Base-by-base conservation (phyloP, 1,140 invertebrate species). In the Drosophila murphyi region DNA sequence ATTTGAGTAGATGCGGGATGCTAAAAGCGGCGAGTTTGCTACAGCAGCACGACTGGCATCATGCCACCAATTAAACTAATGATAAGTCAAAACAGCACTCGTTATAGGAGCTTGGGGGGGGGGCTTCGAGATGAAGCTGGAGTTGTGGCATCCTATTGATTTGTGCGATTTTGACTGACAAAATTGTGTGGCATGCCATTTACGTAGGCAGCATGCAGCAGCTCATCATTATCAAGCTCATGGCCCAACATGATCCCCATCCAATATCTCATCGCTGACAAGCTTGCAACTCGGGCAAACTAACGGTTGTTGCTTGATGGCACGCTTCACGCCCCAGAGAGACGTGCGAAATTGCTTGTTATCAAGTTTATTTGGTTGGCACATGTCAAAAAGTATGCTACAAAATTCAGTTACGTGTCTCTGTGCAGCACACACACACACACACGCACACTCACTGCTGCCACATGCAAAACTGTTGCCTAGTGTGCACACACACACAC, bases 11-110 rank as follows among this genome's bases (percentile, higher is more conserved):
- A 5, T 12, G 60, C 6, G 35, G 7, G 34, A 5, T n/a, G 31
- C 1, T 10, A n/a, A 28, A 6, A 2, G 31, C 7, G 63, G 28
- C 12, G 41, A 48, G 62, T 57, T 48, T 47, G 48, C 51, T 51
- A 68, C 55, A 43, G 28, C 0, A 43, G 39, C 29, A 7, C 39
- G 56, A 34, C 75, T 83, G 72, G 87, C 83, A 77, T 89, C 85
- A 89, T 90, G 85, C 80, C 86, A 89, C 85, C 85, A 89, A 89
- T 89, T 89, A 89, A 89, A 90, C 85, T 89, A 89, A 89, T 89
- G 85, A 89, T 89, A 89, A 90, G 81, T 86, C 80, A 90, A 85
- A 88, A 85, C 85, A 89, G 52, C 69, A 76, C n/a, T 41, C 41
- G 41, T 12, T 68, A 32, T 45, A 32, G 5, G 12, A 37, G 37